Evolutionary conservation across 2,888 invertebrate genomes (phyloP), one percentile per base, ranked within the genome.

Genomic region (Neria commutata): DNA sequence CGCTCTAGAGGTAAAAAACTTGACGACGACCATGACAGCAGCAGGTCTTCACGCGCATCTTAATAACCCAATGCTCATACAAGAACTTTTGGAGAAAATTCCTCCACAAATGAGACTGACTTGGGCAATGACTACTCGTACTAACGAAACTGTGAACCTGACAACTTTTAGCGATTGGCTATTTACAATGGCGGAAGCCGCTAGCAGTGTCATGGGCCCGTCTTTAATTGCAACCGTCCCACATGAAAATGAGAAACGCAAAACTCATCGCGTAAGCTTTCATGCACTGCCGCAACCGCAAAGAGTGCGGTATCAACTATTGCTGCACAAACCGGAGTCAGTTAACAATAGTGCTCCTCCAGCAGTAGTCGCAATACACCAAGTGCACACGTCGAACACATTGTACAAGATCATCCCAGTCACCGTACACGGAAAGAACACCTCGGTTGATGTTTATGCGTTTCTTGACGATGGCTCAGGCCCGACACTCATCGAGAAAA

Each of bases 71-170:
- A 52, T 60, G 52, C 21, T 65, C 19, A 48, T 64, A 8, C 58
- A 58, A 42, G 64, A 63, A 33, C 48, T 65, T 16, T 25, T 64
- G 19, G 57, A 64, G 26, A 58, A 61, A 24, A 26, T 66, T 2
- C 63, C 66, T 5, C 19, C 61, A 1, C 54, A 53, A 19, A 54
- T 61, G 54, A 48, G 50, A 47, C 16, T 67, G n/a, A 24, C 64
- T n/a, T 67, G 64, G 61, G 62, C 61, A n/a, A 48, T 62, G 34
- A 40, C 49, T 10, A 3, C 58, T 25, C 40, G 26, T 21, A 14
- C 19, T 6, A 14, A 40, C 1, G 14, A 37, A 14, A n/a, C 8
- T 10, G 49, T 23, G 1, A 64, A 55, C 37, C 21, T 64, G 0
- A 19, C 6, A 1, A 42, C 29, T 8, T 62, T 62, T 40, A 59